Percentiles rank a stretch among this genome's conserved stretches.
These are phyloP conservation scores for Idaea dimidiata DNA, from an alignment of 2,888 invertebrate species.

Conservation along the genomic window DNA sequence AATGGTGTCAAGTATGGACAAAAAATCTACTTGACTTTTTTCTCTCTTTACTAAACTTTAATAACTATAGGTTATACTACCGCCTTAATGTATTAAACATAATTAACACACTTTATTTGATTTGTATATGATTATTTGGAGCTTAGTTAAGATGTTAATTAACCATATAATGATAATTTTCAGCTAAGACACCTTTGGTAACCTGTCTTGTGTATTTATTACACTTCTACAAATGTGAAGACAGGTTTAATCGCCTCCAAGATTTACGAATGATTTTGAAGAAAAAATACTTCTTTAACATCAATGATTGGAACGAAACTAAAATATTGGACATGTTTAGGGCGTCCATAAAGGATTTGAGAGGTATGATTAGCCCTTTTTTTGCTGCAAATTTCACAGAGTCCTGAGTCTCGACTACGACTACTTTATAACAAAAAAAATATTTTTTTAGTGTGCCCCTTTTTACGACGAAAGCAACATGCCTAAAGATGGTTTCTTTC, in stretches of 20 bases:
- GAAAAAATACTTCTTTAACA: constrained; percentile 57
- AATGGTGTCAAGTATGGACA: too few relatives aligned
- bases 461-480: too few relatives aligned
- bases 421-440: too few relatives aligned
- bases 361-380: constrained; percentile 41
- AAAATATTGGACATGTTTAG: constrained; percentile 62
- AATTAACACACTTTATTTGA: not conserved
- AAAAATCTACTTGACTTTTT: too few relatives aligned
- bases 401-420: too few relatives aligned
- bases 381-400: too few relatives aligned
- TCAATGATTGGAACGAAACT: constrained; percentile 64
- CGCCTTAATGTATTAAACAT: too few relatives aligned
- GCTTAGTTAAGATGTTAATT: constrained; percentile 2
- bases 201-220: constrained; percentile 65
- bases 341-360: constrained; percentile 48
- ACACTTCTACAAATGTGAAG: constrained; percentile 69
- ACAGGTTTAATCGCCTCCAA: constrained; percentile 51
- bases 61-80: too few relatives aligned
- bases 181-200: constrained; percentile 66
- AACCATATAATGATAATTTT: constrained; percentile 31
- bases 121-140: not conserved
- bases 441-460: too few relatives aligned
- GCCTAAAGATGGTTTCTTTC: too few relatives aligned
- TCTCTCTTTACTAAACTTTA: too few relatives aligned
- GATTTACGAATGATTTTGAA: constrained; percentile 54